Conservation (phyloP, 2,113 vertebrate genomes). For the Podilymbus podiceps region DNA sequence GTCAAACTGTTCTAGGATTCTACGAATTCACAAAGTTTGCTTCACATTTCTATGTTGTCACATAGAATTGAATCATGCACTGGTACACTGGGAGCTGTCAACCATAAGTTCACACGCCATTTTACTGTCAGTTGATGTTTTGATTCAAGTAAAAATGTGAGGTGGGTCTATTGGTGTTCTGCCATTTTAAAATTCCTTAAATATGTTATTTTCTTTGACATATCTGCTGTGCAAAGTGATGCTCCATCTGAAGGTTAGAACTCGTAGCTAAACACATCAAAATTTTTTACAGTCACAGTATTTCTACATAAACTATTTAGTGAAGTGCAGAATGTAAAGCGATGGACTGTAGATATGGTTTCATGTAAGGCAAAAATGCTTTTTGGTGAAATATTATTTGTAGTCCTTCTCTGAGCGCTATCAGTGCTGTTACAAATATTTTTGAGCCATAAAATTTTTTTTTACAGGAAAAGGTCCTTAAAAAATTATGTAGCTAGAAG, state of each 20-base stretch:
- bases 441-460: neutral
- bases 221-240: neutral
- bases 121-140: neutral
- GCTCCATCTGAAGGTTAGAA: neutral
- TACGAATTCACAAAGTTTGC: neutral
- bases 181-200: neutral
- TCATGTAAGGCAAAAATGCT: neutral
- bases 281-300: neutral
- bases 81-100: neutral
- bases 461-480: neutral
- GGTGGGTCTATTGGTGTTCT: neutral
- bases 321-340: neutral
- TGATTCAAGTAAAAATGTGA: fast-evolving
- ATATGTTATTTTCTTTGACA: neutral
- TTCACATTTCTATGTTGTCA: neutral
- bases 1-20: too few relatives aligned
- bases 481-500: neutral
- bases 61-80: neutral
- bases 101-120: fast-evolving
- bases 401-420: neutral
- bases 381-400: neutral
- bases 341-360: neutral
- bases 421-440: neutral
- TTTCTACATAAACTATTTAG: neutral
- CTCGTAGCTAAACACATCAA: neutral